Evolutionary conservation across 2,797 vertebrate species (phyloP).

Genomic region (Enoplosus armatus): DNA sequence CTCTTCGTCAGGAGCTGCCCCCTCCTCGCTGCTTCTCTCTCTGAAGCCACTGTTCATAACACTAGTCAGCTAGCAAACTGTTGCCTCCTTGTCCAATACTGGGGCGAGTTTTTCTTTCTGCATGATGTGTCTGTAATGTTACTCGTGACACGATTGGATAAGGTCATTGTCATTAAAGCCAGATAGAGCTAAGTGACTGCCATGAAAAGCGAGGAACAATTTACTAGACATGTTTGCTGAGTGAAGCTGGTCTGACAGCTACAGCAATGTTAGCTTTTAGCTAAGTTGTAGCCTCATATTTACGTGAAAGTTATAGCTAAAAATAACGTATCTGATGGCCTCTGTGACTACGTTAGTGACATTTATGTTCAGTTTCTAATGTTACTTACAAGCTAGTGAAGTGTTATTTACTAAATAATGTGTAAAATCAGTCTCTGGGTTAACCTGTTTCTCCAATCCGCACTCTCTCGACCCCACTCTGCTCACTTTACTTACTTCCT

Average conservation of each 20-base stretch:
- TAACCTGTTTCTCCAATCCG: neutral
- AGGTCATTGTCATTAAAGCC: neutral
- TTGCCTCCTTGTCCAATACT: neutral
- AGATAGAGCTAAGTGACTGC: neutral
- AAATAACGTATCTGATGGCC: neutral
- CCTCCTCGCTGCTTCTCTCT: conserved; percentile 53
- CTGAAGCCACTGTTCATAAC: conserved; percentile 14
- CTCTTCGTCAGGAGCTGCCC: conserved; percentile 43
- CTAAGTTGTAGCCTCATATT: neutral
- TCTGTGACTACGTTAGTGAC: too few species aligned
- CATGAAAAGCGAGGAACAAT: neutral
- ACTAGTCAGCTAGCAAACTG: neutral
- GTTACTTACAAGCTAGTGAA: neutral
- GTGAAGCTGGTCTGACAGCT: neutral
- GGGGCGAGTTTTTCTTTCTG: neutral
- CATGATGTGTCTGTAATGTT: conserved; percentile 19
- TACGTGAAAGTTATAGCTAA: neutral
- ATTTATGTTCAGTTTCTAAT: neutral
- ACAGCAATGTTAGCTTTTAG: conserved; percentile 12
- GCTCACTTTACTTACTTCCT: conserved; percentile 61
- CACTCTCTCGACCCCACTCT: neutral
- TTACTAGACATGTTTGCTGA: neutral
- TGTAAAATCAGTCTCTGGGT: neutral
- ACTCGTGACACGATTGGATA: neutral
- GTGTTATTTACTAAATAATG: neutral